A percentile compares a stretch with the other conserved stretches of the same genome.
Evolutionary conservation across 2,113 vertebrate species (phyloP).

Genomic region (Corythornis vintsioides): DNA sequence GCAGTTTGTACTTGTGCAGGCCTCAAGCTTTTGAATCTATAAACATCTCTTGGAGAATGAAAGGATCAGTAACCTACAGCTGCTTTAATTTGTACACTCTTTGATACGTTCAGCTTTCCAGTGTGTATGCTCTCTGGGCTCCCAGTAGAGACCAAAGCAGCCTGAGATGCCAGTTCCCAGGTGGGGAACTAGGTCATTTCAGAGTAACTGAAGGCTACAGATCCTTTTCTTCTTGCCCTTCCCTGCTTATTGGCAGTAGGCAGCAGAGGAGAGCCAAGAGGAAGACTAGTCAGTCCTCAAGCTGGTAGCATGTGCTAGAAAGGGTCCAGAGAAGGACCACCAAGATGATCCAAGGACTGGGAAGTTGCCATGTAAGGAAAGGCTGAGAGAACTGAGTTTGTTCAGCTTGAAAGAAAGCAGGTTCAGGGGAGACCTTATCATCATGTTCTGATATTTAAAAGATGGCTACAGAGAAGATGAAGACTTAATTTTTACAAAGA

Average conservation of each 20-base stretch:
- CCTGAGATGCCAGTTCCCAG: background rate
- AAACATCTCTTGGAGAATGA: background rate
- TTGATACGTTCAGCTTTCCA: accelerated
- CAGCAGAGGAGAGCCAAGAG: background rate
- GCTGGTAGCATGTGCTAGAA: background rate
- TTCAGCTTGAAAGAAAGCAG: background rate
- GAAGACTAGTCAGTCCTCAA: background rate
- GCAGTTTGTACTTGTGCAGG: background rate
- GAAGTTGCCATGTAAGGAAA: background rate
- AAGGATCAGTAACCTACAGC: background rate
- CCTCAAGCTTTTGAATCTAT: background rate
- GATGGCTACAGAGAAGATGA: background rate
- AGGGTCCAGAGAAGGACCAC: background rate
- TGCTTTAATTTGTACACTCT: background rate
- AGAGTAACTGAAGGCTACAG: background rate
- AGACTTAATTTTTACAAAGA: background rate
- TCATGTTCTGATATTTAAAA: background rate
- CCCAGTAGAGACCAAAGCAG: background rate
- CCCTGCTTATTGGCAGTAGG: background rate
- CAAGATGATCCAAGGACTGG: background rate
- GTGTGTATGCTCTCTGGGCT: background rate
- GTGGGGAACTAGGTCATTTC: background rate
- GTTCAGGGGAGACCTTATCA: background rate
- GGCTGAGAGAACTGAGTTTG: background rate
- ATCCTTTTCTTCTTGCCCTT: background rate